Evolutionary conservation across 92 coral and sea anemone species (phyloP).

Genomic region (Plumapathes pennacea): DNA sequence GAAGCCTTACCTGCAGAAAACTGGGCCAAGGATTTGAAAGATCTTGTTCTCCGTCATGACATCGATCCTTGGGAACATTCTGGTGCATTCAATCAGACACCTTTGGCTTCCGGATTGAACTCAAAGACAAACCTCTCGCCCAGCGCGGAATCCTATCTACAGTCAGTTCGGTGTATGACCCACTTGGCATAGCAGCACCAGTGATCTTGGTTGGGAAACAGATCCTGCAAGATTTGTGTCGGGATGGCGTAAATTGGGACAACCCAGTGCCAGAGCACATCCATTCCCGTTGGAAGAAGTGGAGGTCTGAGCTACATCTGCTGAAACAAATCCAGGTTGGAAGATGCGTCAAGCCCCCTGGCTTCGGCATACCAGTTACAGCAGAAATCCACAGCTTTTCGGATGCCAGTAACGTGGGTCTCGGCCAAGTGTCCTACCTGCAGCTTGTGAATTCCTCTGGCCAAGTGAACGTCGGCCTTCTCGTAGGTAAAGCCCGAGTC

Average conservation of each 20-base stretch:
- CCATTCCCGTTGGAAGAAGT: conserved; percentile 42
- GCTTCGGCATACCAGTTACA: conserved; percentile 39
- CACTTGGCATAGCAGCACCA: conserved; percentile 30
- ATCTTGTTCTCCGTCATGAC: conserved; percentile 56
- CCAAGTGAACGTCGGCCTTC: conserved; percentile 41
- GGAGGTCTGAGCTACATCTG: conserved; percentile 56
- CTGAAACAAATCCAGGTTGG: conserved; percentile 34
- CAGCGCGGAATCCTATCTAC: conserved; percentile 50
- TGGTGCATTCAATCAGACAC: conserved; percentile 68
- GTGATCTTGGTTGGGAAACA: conserved; percentile 39
- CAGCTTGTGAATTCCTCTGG: conserved; percentile 16
- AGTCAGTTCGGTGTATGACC: conserved; percentile 48
- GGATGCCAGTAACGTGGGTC: conserved; percentile 41
- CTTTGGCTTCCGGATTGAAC: conserved; percentile 36
- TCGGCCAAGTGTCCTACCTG: conserved; percentile 43
- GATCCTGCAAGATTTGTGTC: conserved; percentile 38
- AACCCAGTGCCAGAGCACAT: conserved; percentile 27
- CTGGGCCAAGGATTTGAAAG: conserved; percentile 46
- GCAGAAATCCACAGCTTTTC: conserved; percentile 62
- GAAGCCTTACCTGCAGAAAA: conserved; percentile 42
- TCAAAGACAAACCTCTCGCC: conserved; percentile 59
- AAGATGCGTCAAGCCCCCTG: conserved; percentile 66
- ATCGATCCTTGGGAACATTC: conserved; percentile 45
- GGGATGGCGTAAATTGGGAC: conserved; percentile 33
- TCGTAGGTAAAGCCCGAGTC: conserved; percentile 54